A percentile compares a stretch with the other conserved stretches of the same genome.
Evolutionary conservation across 2,797 vertebrate species (phyloP).

Genomic region (Spondyliosoma cantharus): DNA sequence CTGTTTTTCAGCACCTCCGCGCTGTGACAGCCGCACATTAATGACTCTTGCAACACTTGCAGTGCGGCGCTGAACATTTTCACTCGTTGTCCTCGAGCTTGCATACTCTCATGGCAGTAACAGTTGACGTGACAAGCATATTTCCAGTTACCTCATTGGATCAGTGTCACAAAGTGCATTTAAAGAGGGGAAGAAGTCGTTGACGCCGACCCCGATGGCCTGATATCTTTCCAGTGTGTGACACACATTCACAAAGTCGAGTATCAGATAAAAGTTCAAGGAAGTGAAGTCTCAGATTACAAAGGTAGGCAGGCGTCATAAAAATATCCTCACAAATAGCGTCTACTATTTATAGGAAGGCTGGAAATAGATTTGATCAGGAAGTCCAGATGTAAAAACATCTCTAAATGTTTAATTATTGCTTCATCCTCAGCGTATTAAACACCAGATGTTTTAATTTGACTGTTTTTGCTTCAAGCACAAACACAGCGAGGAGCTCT

Average conservation of each 20-base stretch:
- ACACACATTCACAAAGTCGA: constrained; percentile 2
- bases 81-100: background rate
- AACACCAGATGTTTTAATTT: constrained; percentile 53
- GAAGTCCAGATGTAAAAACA: too few species aligned
- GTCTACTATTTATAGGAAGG: constrained; percentile 55
- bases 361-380: constrained; percentile 38
- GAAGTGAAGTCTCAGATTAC: constrained; percentile 74
- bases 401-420: constrained; percentile 6
- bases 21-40: constrained; percentile 45
- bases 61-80: background rate
- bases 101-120: background rate
- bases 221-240: constrained; percentile 45
- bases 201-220: constrained; percentile 25
- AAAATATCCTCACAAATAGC: constrained; percentile 48
- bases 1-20: constrained; percentile 58
- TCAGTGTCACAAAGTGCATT: constrained; percentile 19
- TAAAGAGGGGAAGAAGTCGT: background rate
- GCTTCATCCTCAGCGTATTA: background rate
- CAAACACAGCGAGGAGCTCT: constrained; percentile 21
- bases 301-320: constrained; percentile 54
- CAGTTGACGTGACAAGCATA: background rate
- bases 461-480: constrained; percentile 4
- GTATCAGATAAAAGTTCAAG: constrained; percentile 47
- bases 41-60: constrained; percentile 22
- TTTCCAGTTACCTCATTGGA: background rate